Evolutionary conservation across 2,888 invertebrate species (phyloP).

Genomic region (Thymelicus acteon): DNA sequence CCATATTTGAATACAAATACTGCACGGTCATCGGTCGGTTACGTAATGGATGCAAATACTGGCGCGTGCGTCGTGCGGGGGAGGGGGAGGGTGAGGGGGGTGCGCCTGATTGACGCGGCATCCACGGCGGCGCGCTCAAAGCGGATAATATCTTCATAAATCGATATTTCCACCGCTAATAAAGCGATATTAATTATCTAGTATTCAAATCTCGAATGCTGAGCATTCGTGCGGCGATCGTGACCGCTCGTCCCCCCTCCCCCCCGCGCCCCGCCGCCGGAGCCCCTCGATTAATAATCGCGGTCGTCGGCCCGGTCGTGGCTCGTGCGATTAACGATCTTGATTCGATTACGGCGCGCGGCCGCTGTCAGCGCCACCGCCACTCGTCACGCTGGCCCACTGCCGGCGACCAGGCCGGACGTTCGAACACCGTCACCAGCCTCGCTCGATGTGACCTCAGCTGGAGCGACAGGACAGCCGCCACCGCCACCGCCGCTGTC

Average conservation of each 20-base stretch:
- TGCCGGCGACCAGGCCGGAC: neutral
- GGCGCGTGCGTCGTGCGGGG: slow-evolving; percentile 20
- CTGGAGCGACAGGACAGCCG: too few species aligned
- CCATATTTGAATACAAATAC: too few species aligned
- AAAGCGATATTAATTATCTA: slow-evolving; percentile 84
- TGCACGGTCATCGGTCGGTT: neutral
- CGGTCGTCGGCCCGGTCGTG: slow-evolving; percentile 42
- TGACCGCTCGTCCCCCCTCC: slow-evolving; percentile 55
- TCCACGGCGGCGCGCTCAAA: slow-evolving; percentile 64
- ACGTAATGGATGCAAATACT: slow-evolving; percentile 28
- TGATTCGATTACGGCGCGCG: slow-evolving; percentile 59
- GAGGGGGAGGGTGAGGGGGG: slow-evolving; percentile 1
- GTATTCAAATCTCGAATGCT: slow-evolving; percentile 80
- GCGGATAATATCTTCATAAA: slow-evolving; percentile 77
- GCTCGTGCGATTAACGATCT: slow-evolving; percentile 64
- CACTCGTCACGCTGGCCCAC: slow-evolving; percentile 8
- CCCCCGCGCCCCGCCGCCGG: slow-evolving; percentile 47
- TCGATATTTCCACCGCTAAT: slow-evolving; percentile 80
- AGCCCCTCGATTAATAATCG: slow-evolving; percentile 54
- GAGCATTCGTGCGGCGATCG: slow-evolving; percentile 70
- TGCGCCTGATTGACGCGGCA: slow-evolving; percentile 35
- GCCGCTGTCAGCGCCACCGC: slow-evolving; percentile 42
- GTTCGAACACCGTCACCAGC: too few species aligned
- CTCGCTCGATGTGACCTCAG: too few species aligned
- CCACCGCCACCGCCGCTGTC: too few species aligned